These are phyloP conservation scores for Botia kubotai DNA, from an alignment of 2,797 vertebrate genomes.

Conservation along the genomic window DNA sequence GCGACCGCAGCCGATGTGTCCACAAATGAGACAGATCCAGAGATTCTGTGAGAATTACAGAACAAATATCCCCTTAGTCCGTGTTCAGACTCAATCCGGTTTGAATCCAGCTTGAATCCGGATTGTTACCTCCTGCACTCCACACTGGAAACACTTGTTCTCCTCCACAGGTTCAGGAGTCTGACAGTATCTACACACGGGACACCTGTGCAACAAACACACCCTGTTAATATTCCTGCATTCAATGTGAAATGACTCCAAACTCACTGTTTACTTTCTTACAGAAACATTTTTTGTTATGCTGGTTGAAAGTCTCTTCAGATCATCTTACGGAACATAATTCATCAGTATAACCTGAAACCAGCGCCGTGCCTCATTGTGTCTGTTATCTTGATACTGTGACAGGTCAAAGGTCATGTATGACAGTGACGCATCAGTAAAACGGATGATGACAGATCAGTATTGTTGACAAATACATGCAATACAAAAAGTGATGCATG, in stretches of 20 bases:
- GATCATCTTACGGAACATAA: too few relatives aligned
- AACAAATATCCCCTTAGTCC: background rate
- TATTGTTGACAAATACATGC: background rate
- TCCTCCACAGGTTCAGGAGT: constrained; percentile 97
- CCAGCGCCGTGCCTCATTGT: constrained; percentile 33
- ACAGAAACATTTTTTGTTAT: too few relatives aligned
- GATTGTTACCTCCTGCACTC: constrained; percentile 91
- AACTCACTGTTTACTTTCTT: too few relatives aligned
- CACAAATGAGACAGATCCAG: constrained; percentile 98
- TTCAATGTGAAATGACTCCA: too few relatives aligned
- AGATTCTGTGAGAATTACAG: constrained; percentile 81
- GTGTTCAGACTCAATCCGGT: background rate
- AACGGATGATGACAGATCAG: constrained; percentile 57
- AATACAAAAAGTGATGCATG: background rate
- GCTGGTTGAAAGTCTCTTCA: too few relatives aligned
- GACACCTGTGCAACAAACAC: constrained; percentile 81
- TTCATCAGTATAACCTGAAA: constrained; percentile 24
- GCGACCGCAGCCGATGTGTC: constrained; percentile 95
- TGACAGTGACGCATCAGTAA: constrained; percentile 40
- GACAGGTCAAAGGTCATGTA: constrained; percentile 54
- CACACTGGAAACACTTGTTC: constrained; percentile 98
- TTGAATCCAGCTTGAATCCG: background rate
- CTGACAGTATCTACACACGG: constrained; percentile 97
- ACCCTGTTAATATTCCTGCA: background rate
- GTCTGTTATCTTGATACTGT: constrained; percentile 1